Evolutionary conservation across 2,113 vertebrate genomes (phyloP), one percentile per base, ranked within the genome.

Genomic region (Salvelinus sp.): DNA sequence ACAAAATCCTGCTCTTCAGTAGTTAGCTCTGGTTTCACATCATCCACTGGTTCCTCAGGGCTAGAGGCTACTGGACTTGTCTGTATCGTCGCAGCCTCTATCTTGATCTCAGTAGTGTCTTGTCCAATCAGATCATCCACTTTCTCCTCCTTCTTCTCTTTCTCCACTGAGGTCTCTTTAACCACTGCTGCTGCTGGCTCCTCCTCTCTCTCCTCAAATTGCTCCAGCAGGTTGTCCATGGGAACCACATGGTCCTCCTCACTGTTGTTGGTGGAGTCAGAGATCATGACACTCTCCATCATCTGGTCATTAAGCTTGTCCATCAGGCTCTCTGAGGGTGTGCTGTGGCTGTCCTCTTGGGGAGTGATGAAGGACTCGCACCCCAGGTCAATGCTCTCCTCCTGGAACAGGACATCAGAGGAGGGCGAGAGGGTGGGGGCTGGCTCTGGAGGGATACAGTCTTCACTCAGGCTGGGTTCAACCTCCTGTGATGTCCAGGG

Each of bases 241-340:
- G 96, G 95, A 9, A 91, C 95, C 0, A 90, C 87, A 1, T 98
- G 96, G 6, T 97, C 97, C 76, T 98, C 97, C 73, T 98, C 97
- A 0, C 97, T 99, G 76, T 97, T 94, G 74, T 95, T 98, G 0
- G 97, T 96, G 0, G 97, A 99, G 89, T 99, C 97, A 0, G 97
- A 99, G 78, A 99, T 99, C 86, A 99, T 92, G 69, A 99, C 98
- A 0, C 98, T 99, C 74, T 99, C 98, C 97, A 99, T 98, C 97
- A 98, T 95, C 73, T 98, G 97, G 50, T 99, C 97, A 0, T 94
- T 96, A 4, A 99, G 94, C 76, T 94, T 98, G 75, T 96, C 96
- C 12, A 93, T 83, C 14, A 95, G 92, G 76, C 94, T 93, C 63
- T 95, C 96, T 0, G 95, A 96, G 0, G 93, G 78, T 0, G 87